Evolutionary conservation across 2,888 invertebrate species (phyloP), one percentile per base, ranked within the genome.

Genomic region (Spicauda simplicius): DNA sequence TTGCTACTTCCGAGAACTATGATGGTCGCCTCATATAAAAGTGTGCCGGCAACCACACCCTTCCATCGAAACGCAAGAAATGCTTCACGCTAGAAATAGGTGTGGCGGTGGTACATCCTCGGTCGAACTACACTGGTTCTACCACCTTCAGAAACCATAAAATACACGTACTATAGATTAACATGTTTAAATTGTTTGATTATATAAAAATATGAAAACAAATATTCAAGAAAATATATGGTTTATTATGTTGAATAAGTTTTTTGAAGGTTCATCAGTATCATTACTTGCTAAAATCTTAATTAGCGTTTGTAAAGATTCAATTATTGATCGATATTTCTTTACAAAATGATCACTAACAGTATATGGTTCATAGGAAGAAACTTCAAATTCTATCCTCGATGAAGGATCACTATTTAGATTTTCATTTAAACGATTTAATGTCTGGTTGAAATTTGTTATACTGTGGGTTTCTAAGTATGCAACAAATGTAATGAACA

Each of bases 401-500:
- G 14, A 12, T 4, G n/a, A 48, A 48, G 7, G 16, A 48, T 16
- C 16, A n/a, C n/a, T 45, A 45, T 48, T 2, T 16, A 16, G 16
- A 48, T 16, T 48, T 16, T 48, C 48, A 48, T 89, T 91, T 58
- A 88, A 72, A 45, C 69, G 70, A 48, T 82, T 81, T 70, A 89
- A 80, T 53, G 80, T 86, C 65, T 87, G 82, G 75, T 87, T 83
- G 52, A 91, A 78, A 67, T 75, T 68, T 70, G 81, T 79, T 5
- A 92, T 76, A 78, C 78, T 87, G 70, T 84, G 90, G 5, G 87
- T 77, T 72, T 91, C 85, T 70, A 92, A 77, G 73, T 83, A 87
- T n/a, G 90, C 87, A 65, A 87, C 81, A 50, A 91, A 72, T 33
- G 86, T 82, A 30, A 85, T 76, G 65, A 83, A 91, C n/a, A 92